Conservation (phyloP, 2,888 invertebrate genomes). For the Drosophila cognata region DNA sequence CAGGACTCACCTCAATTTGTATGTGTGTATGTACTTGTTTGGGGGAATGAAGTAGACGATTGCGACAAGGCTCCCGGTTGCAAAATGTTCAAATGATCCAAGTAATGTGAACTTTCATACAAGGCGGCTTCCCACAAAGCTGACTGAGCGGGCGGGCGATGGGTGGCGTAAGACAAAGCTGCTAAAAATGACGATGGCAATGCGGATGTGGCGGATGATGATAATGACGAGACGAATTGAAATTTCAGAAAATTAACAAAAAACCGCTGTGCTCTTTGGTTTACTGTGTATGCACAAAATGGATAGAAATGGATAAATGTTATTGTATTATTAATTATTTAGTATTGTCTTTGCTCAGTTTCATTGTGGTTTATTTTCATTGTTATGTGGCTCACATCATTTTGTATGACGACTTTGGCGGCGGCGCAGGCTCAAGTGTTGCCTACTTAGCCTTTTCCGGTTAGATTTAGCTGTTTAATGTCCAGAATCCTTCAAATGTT, state of each 20-base stretch:
- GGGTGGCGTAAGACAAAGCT: conserved; percentile 32
- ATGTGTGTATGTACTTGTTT: conserved; percentile 19
- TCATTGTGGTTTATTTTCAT: conserved; percentile 11
- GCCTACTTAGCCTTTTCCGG: conserved; percentile 63
- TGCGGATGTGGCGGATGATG: conserved; percentile 40
- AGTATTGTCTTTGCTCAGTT: conserved; percentile 10
- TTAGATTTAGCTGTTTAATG: conserved; percentile 41
- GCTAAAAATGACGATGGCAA: conserved; percentile 45
- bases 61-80: conserved; percentile 16
- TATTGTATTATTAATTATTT: conserved; percentile 10
- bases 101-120: conserved; percentile 26
- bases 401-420: conserved; percentile 67
- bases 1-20: conserved; percentile 42
- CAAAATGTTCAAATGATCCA: conserved; percentile 23
- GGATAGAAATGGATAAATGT: neutral
- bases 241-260: conserved; percentile 71
- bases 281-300: conserved; percentile 45
- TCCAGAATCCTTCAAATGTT: conserved; percentile 40
- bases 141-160: conserved; percentile 28
- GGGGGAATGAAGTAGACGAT: conserved; percentile 22
- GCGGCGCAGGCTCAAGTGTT: conserved; percentile 65
- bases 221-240: conserved; percentile 62
- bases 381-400: conserved; percentile 66
- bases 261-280: conserved; percentile 65
- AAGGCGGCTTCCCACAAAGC: conserved; percentile 23